Percentiles rank a stretch among this genome's conserved stretches.
These are phyloP conservation scores for Heterohyrax brucei DNA, from an alignment of 2,797 vertebrate genomes.

Conservation along the genomic window DNA sequence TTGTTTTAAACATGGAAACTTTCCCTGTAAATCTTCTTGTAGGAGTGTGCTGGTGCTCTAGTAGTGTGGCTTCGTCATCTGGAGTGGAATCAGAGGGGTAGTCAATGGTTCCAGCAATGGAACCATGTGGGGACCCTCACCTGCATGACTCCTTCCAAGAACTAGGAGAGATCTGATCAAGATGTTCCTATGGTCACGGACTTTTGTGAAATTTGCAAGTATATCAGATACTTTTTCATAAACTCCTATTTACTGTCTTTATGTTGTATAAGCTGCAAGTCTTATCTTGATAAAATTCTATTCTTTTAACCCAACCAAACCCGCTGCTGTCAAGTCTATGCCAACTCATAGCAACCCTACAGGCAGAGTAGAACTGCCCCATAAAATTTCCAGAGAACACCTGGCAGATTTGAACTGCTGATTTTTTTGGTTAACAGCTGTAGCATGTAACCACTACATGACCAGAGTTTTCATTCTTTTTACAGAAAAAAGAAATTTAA, in stretches of 20 bases:
- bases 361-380: too few relatives aligned
- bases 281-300: background rate
- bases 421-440: too few relatives aligned
- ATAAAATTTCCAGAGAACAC: too few relatives aligned
- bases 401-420: too few relatives aligned
- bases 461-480: background rate
- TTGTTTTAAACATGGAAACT: background rate
- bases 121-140: background rate
- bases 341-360: too few relatives aligned
- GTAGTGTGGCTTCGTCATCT: rapidly evolving
- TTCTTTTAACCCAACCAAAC: too few relatives aligned
- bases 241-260: background rate
- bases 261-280: background rate
- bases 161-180: background rate
- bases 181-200: background rate
- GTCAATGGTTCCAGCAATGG: background rate
- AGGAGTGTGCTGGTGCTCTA: background rate
- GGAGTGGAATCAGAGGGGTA: background rate
- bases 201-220: background rate
- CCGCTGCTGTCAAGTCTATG: too few relatives aligned
- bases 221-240: background rate
- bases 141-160: background rate
- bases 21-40: background rate
- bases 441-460: too few relatives aligned
- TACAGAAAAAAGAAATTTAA: slow-evolving; percentile 1